Evolutionary conservation across 92 coral and sea anemone genomes (phyloP), one percentile per base, ranked within the genome.

Genomic region (Porites evermanni): DNA sequence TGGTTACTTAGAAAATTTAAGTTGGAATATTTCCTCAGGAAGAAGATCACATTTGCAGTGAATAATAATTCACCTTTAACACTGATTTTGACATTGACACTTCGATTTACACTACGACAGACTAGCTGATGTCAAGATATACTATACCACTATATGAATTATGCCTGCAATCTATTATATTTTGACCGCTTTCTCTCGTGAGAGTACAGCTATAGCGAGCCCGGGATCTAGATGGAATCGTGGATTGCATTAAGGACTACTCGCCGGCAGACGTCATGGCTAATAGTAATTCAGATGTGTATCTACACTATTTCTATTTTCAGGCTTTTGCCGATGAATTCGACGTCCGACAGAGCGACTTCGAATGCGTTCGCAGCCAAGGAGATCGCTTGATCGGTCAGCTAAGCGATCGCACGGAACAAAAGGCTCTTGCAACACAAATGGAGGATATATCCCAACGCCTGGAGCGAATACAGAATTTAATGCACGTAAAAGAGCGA

Each of bases 251-350:
- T 13, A 71, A 23, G 4, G n/a, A 24, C 84, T 23, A 52, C 21
- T 52, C 64, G 8, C 9, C 50, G 56, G 64, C 13, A 6, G 50
- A 47, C 14, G 50, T 32, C 86, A 83, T 83, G 87, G 87, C 71
- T 72, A 83, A 52, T 75, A 64, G 65, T 50, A 72, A 51, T 52
- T 53, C 87, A 19, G 87, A 83, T 64, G 23, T 74, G 74, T 72
- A 74, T 53, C 80, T 82, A 75, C 98, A 97, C 67, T 85, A 91
- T 71, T 97, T 97, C 87, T 93, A 96, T 72, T 97, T 95, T 77
- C 99, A 97, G 99, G 95, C 91, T 71, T 91, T 97, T 29, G 90
- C 93, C 85, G 98, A 97, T 65, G 98, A 97, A 84, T 80, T 97
- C 60, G 99, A 96, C 58, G 90, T 90, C 63, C 90, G 83, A 53